Conservation (phyloP, 2,888 invertebrate species). For the Temnothorax rugatulus region DNA sequence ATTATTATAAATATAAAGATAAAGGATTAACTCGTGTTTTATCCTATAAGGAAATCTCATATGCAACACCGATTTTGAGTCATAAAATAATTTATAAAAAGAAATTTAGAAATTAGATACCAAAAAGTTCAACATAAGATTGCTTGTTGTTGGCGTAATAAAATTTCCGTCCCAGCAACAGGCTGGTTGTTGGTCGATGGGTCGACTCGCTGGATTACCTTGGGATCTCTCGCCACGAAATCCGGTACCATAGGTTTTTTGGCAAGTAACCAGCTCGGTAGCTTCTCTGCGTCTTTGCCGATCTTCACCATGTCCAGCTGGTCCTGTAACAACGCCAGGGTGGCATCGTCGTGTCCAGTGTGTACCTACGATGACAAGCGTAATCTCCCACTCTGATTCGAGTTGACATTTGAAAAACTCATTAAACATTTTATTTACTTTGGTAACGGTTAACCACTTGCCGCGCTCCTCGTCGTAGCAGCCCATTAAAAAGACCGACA, state of each 20-base stretch:
- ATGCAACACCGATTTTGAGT: neutral
- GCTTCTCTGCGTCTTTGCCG: constrained; percentile 90
- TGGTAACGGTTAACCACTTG: constrained; percentile 96
- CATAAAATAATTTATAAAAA: neutral
- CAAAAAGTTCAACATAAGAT: neutral
- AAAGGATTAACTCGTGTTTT: neutral
- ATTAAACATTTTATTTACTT: constrained; percentile 86
- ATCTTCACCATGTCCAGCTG: constrained; percentile 93
- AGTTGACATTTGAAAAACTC: constrained; percentile 9
- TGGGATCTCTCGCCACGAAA: constrained; percentile 94
- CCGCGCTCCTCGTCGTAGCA: constrained; percentile 91
- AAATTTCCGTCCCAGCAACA: neutral
- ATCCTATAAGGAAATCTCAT: neutral
- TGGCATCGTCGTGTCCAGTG: constrained; percentile 95
- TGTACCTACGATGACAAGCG: constrained; percentile 87
- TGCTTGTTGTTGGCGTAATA: neutral
- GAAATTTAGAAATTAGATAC: neutral
- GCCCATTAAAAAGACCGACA: constrained; percentile 98
- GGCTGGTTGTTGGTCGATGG: neutral
- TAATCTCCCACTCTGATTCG: neutral
- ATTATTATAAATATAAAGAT: neutral
- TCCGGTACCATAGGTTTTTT: constrained; percentile 95
- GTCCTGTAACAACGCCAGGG: constrained; percentile 91
- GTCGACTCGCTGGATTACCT: constrained; percentile 83
- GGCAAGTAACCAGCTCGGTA: constrained; percentile 94